A percentile compares a stretch with the other conserved stretches of the same genome.
Conservation (phyloP, 2,888 invertebrate genomes). For the Tinea pellionella region DNA sequence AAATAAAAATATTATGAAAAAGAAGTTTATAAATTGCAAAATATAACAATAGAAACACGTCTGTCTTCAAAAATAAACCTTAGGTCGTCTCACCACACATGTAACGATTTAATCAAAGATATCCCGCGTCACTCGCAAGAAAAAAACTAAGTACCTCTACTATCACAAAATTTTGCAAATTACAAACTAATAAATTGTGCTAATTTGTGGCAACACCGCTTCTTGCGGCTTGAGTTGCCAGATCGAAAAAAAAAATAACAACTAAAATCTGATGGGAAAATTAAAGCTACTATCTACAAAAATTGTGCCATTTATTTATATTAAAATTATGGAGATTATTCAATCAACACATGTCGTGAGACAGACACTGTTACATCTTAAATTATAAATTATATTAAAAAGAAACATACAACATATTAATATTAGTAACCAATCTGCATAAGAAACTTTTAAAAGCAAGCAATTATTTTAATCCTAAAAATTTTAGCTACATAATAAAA, state of each 20-base stretch:
- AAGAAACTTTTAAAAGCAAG: conserved; percentile 12
- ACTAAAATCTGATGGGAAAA: conserved; percentile 60
- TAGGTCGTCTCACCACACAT: conserved; percentile 70
- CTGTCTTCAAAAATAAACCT: conserved; percentile 29
- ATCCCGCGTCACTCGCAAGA: conserved; percentile 16
- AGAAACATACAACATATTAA: conserved; percentile 9
- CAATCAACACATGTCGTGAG: conserved; percentile 65
- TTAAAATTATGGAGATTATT: conserved; percentile 25
- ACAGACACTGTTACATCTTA: conserved; percentile 31
- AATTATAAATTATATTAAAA: conserved; percentile 10
- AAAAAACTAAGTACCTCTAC: conserved; percentile 54
- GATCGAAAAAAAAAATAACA: conserved; percentile 22
- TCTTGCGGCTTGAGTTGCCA: conserved; percentile 29
- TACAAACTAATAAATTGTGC: conserved; percentile 54
- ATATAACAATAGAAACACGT: not conserved
- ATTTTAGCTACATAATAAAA: too few species aligned
- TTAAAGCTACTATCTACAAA: conserved; percentile 40
- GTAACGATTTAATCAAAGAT: conserved; percentile 48
- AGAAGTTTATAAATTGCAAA: too few species aligned
- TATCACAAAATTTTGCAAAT: conserved; percentile 59
- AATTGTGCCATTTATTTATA: conserved; percentile 19
- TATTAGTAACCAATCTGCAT: too few species aligned
- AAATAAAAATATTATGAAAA: too few species aligned
- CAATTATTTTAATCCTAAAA: too few species aligned
- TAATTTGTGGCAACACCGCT: conserved; percentile 34